Evolutionary conservation across 2,797 vertebrate genomes (phyloP).

Genomic region (Denticeps clupeoides): DNA sequence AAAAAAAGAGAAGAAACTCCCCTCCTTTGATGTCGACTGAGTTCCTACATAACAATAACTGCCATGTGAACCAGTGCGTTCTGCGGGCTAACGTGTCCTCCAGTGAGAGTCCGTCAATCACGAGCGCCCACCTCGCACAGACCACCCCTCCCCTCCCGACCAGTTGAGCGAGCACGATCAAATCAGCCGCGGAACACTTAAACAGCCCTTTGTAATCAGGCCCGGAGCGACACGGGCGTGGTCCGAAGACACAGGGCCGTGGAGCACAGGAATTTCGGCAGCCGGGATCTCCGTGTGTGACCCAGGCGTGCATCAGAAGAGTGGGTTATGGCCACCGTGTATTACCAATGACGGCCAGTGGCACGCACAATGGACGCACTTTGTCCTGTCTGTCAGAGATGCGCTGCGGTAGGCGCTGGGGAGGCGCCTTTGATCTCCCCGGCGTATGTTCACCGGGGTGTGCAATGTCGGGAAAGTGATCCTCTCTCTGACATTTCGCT

Average conservation of each 20-base stretch:
- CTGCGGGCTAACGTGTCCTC: no score
- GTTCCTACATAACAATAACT: conserved; percentile 11
- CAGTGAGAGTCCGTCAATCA: no score
- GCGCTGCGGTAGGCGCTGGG: conserved; percentile 49
- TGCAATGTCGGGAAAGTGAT: conserved; percentile 63
- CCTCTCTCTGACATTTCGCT: conserved; percentile 45
- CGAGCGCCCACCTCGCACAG: no score
- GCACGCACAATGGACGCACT: conserved; percentile 58
- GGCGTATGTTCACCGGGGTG: conserved; percentile 58
- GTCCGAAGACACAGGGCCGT: conserved; percentile 33
- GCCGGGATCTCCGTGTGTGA: conserved; percentile 24
- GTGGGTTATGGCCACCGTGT: conserved; percentile 47
- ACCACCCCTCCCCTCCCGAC: no score
- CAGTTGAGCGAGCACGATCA: no score
- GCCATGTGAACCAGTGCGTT: conserved; percentile 3
- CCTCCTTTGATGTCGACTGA: conserved; percentile 16
- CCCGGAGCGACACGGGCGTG: conserved; percentile 13
- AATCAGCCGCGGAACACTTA: no score
- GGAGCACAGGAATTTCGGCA: conserved; percentile 29
- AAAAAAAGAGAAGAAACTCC: no score
- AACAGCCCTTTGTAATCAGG: conserved; percentile 15
- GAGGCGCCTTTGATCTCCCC: conserved; percentile 54
- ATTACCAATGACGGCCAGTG: conserved; percentile 57
- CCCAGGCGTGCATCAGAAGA: conserved; percentile 27
- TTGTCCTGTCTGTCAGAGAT: conserved; percentile 53